These are phyloP conservation scores for Schmidtea mediterranea DNA, from an alignment of 1,140 invertebrate species.

Conservation along the genomic window DNA sequence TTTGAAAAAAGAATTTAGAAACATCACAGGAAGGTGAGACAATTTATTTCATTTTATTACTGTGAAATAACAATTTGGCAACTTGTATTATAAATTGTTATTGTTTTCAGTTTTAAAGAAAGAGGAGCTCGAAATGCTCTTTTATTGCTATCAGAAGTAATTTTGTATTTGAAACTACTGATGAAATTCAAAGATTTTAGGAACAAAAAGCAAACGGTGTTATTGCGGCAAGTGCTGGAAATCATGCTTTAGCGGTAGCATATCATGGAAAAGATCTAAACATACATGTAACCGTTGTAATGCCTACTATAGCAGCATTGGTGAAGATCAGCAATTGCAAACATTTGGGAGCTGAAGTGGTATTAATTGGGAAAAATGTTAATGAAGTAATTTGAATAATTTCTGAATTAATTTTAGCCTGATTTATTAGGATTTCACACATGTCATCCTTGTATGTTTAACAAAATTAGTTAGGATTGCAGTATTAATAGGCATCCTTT, in stretches of 20 bases:
- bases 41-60: too few relatives aligned
- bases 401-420: not conserved
- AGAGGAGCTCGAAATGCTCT: constrained; percentile 60
- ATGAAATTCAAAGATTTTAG: constrained; percentile 11
- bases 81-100: too few relatives aligned
- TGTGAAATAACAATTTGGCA: too few relatives aligned
- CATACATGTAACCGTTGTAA: constrained; percentile 64
- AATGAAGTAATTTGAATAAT: too few relatives aligned
- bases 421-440: not conserved
- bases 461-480: not conserved
- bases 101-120: constrained; percentile 76
- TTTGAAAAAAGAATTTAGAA: constrained; percentile 70
- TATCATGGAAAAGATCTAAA: constrained; percentile 54
- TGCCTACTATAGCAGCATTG: constrained; percentile 43
- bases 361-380: constrained; percentile 39
- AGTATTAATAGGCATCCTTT: too few relatives aligned
- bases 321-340: constrained; percentile 70
- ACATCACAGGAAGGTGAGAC: constrained; percentile 67
- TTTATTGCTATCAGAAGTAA: constrained; percentile 35
- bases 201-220: constrained; percentile 47
- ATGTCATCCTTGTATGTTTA: not conserved
- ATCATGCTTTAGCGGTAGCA: constrained; percentile 57
- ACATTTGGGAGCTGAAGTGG: constrained; percentile 51
- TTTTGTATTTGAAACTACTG: not conserved
- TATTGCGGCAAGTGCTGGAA: constrained; percentile 65